phyloP scores from a whole-genome alignment of 1,140 invertebrate genomes.

The Neodiprion pinetum region DNA sequence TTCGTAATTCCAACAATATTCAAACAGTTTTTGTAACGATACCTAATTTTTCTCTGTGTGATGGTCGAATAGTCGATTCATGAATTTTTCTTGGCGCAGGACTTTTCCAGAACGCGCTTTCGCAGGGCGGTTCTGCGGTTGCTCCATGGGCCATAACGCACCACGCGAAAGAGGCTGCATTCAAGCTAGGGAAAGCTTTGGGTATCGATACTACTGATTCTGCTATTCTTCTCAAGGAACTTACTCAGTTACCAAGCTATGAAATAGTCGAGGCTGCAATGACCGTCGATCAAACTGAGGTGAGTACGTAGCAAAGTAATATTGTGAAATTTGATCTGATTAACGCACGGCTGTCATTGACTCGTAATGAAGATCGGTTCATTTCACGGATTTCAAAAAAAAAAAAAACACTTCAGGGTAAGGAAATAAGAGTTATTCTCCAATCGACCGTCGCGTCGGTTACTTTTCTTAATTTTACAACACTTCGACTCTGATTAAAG shows the following conservation, averaged over 20 bases:
- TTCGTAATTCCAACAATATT: too few relatives aligned
- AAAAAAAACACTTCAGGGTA: not conserved
- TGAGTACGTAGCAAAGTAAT: slow-evolving; percentile 24
- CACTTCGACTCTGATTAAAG: too few relatives aligned
- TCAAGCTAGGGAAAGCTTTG: slow-evolving; percentile 67
- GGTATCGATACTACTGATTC: slow-evolving; percentile 63
- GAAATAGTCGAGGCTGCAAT: slow-evolving; percentile 65
- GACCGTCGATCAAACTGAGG: slow-evolving; percentile 41
- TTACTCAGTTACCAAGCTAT: slow-evolving; percentile 64
- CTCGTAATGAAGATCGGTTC: too few relatives aligned
- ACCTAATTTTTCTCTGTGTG: too few relatives aligned
- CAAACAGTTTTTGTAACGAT: too few relatives aligned
- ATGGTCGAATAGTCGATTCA: too few relatives aligned
- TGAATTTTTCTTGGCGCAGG: slow-evolving; percentile 54
- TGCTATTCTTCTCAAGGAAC: slow-evolving; percentile 66
- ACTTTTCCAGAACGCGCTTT: slow-evolving; percentile 74
- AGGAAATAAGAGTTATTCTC: too few relatives aligned
- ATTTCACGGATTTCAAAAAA: not conserved
- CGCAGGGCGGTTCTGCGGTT: slow-evolving; percentile 78
- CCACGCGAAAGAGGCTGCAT: slow-evolving; percentile 66
- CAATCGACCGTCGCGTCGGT: too few relatives aligned
- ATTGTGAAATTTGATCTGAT: not conserved
- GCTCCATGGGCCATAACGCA: slow-evolving; percentile 75
- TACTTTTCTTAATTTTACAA: too few relatives aligned
- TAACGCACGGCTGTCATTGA: too few relatives aligned